Percentiles rank a stretch among this genome's conserved stretches.
These are phyloP conservation scores for Aphaenogaster ashmeadi DNA, from an alignment of 1,140 invertebrate species.

Conservation along the genomic window DNA sequence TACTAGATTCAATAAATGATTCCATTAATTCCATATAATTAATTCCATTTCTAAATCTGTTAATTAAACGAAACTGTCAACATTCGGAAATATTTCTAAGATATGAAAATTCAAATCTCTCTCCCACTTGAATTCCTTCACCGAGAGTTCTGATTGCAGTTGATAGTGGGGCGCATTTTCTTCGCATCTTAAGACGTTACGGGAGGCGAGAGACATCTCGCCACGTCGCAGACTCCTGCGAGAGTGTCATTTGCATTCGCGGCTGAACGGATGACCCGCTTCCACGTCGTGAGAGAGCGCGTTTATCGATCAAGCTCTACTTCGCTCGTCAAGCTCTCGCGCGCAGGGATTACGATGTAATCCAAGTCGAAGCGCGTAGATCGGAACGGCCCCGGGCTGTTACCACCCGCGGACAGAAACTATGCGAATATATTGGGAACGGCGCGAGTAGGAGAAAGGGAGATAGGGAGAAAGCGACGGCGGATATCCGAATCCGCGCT, in stretches of 20 bases:
- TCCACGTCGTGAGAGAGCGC: slow-evolving; percentile 43
- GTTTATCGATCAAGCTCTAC: slow-evolving; percentile 59
- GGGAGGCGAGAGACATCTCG: not conserved
- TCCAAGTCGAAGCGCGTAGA: slow-evolving; percentile 60
- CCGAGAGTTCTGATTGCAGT: slow-evolving; percentile 17
- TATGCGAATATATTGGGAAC: slow-evolving; percentile 48
- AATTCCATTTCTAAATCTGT: not conserved
- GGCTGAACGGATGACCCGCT: slow-evolving; percentile 46
- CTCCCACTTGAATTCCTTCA: not conserved
- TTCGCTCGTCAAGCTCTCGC: slow-evolving; percentile 49
- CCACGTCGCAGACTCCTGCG: slow-evolving; percentile 37
- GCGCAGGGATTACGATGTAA: slow-evolving; percentile 52
- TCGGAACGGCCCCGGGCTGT: slow-evolving; percentile 22
- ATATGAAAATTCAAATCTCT: slow-evolving; percentile 29
- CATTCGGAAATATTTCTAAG: not conserved
- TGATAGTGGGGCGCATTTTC: slow-evolving; percentile 36
- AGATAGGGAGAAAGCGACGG: slow-evolving; percentile 18
- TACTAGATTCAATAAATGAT: not conserved
- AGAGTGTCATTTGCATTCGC: slow-evolving; percentile 59
- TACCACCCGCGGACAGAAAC: slow-evolving; percentile 37
- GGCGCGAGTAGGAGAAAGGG: not conserved
- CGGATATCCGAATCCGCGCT: slow-evolving; percentile 52
- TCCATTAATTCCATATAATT: not conserved
- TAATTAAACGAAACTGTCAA: not conserved
- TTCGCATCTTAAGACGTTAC: slow-evolving; percentile 24